These are phyloP conservation scores for Jacana jacana DNA, from an alignment of 2,113 vertebrate species.

Conservation along the genomic window DNA sequence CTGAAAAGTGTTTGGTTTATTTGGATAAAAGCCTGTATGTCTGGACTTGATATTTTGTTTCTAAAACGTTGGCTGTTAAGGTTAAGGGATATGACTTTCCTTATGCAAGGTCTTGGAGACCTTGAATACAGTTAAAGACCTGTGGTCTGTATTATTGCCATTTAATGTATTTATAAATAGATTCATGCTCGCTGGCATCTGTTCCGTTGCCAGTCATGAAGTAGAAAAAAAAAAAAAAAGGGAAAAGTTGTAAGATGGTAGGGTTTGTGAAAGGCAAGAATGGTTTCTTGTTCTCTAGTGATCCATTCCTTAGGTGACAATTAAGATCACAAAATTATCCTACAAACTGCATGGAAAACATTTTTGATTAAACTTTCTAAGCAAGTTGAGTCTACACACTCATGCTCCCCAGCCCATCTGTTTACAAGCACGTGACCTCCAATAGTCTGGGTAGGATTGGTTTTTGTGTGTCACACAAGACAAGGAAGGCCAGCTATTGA, in stretches of 20 bases:
- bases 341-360: neutral
- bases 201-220: rapidly evolving
- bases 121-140: neutral
- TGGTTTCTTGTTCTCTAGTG: neutral
- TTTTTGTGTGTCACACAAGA: neutral
- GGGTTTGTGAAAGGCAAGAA: neutral
- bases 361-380: neutral
- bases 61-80: neutral
- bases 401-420: neutral
- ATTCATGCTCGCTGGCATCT: neutral
- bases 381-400: neutral
- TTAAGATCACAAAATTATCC: neutral
- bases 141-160: neutral
- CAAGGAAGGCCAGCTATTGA: neutral
- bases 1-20: neutral
- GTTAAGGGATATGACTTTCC: rapidly evolving
- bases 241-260: neutral
- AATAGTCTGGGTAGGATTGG: neutral
- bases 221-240: rapidly evolving
- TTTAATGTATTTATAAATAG: neutral
- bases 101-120: neutral
- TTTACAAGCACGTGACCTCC: neutral
- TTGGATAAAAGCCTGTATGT: neutral
- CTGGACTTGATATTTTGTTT: neutral
- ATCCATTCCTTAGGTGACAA: neutral